Conservation (phyloP, 1,140 invertebrate genomes). For the Papilio glaucus region DNA sequence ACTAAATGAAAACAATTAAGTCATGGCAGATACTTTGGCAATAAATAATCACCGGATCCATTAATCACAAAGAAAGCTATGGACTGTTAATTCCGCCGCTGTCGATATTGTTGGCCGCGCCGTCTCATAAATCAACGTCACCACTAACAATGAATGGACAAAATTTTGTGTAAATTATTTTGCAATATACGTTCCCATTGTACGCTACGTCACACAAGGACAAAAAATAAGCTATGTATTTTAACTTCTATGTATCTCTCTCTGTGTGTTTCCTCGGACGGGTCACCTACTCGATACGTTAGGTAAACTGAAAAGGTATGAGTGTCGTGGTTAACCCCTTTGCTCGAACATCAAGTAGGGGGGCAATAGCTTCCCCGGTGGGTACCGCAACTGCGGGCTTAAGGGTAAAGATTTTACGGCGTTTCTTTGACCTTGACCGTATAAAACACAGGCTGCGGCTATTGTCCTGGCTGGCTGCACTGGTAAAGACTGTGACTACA, state of each 20-base stretch:
- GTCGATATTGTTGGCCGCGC: constrained; percentile 8
- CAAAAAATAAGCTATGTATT: neutral
- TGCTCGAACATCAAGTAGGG: no score
- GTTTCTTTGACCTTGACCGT: no score
- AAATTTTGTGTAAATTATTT: constrained; percentile 27
- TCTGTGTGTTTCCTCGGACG: no score
- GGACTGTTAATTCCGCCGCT: constrained; percentile 12
- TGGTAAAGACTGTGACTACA: no score
- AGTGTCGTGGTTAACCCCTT: no score
- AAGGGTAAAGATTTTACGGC: no score
- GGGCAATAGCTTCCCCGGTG: no score
- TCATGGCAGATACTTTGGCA: constrained; percentile 1
- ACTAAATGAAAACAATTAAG: neutral
- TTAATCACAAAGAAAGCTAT: constrained; percentile 27
- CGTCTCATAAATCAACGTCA: constrained; percentile 17
- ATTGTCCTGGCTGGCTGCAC: no score
- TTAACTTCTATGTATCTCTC: neutral
- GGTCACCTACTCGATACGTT: no score
- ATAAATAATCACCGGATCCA: constrained; percentile 8
- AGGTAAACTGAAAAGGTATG: no score
- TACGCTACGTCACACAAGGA: neutral
- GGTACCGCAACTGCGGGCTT: no score
- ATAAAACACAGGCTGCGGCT: no score
- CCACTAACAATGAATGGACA: constrained; percentile 18
- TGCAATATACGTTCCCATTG: constrained; percentile 6